Evolutionary conservation across 2,888 invertebrate species (phyloP).

Genomic region (Orthonevra nobilis): DNA sequence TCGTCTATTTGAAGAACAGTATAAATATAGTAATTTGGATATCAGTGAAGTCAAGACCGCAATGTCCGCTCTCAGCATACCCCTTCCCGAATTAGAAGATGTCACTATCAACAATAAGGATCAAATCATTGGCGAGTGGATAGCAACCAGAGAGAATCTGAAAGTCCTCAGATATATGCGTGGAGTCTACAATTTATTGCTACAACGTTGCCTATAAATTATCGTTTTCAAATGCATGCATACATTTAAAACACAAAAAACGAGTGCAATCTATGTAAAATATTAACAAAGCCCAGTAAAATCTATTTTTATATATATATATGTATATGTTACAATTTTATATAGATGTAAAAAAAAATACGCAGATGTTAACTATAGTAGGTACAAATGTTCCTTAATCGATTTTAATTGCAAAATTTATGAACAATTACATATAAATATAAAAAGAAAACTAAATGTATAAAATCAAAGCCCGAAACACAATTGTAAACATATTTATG

Average conservation of each 20-base stretch:
- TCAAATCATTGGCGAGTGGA: constrained; percentile 20
- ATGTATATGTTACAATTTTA: constrained; percentile 36
- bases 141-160: constrained; percentile 31
- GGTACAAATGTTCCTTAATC: constrained; percentile 60
- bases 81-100: background rate
- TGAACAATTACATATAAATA: constrained; percentile 22
- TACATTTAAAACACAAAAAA: too few relatives aligned
- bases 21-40: background rate
- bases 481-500: constrained; percentile 18
- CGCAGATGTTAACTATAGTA: constrained; percentile 38
- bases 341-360: too few relatives aligned
- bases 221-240: too few relatives aligned
- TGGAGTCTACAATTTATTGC: background rate
- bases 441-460: constrained; percentile 2
- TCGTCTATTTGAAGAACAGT: constrained; percentile 4
- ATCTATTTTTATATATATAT: too few relatives aligned
- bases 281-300: constrained; percentile 16
- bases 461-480: too few relatives aligned
- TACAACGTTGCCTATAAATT: constrained; percentile 15
- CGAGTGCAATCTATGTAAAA: constrained; percentile 10
- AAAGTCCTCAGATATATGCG: constrained; percentile 29
- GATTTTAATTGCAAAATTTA: constrained; percentile 35
- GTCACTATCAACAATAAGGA: background rate
- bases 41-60: constrained; percentile 12
- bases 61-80: constrained; percentile 12